Evolutionary conservation across 2,113 vertebrate species (phyloP).

Genomic region (Ceuthmochares aereus): DNA sequence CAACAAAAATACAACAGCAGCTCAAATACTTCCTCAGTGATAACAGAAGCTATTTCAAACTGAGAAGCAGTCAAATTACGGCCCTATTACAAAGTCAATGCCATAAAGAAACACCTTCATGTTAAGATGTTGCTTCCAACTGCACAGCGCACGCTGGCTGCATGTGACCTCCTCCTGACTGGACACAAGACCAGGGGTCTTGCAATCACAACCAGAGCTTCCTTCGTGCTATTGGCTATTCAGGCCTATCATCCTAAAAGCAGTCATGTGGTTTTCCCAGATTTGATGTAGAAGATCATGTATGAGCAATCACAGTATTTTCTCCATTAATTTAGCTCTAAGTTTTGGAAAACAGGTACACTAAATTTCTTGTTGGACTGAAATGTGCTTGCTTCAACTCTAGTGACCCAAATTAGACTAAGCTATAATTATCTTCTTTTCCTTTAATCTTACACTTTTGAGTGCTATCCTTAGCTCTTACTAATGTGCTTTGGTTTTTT

Average conservation of each 20-base stretch:
- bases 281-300: not conserved
- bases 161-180: not conserved
- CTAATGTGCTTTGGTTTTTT: not conserved
- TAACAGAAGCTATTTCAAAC: not conserved
- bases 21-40: constrained; percentile 8
- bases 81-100: not conserved
- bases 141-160: fast-evolving
- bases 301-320: not conserved
- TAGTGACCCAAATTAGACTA: not conserved
- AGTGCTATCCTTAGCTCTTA: not conserved
- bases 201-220: not conserved
- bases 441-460: not conserved
- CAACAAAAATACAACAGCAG: not conserved
- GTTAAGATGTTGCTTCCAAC: not conserved
- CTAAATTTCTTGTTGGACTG: not conserved
- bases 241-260: not conserved
- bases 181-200: not conserved
- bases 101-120: not conserved
- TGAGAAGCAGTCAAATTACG: not conserved
- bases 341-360: not conserved
- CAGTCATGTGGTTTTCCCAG: not conserved
- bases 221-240: not conserved
- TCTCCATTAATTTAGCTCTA: not conserved
- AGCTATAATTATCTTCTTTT: not conserved
- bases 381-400: not conserved